Conservation (phyloP, 2,888 invertebrate genomes). For the Iselma pallidipennis region DNA sequence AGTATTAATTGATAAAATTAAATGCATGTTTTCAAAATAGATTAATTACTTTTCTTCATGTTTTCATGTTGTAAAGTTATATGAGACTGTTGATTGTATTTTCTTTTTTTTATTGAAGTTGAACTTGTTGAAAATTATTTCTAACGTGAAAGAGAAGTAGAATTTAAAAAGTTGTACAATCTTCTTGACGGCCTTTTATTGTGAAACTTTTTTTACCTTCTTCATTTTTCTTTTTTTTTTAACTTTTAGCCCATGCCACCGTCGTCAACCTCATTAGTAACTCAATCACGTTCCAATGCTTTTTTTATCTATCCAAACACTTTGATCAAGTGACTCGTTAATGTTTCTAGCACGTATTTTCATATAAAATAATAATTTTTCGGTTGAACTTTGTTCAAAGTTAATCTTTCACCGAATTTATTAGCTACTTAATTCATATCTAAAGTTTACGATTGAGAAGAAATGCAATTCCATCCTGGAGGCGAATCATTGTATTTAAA, state of each 20-base stretch:
- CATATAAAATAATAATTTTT: conserved; percentile 5
- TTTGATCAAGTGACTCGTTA: conserved; percentile 18
- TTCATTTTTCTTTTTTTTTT: neutral
- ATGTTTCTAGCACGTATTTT: conserved; percentile 17
- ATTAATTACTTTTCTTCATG: neutral
- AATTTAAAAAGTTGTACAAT: conserved; percentile 1
- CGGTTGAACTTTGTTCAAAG: neutral
- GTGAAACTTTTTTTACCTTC: neutral
- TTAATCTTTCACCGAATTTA: neutral
- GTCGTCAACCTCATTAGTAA: conserved; percentile 1
- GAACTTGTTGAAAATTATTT: conserved; percentile 1
- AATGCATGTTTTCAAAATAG: neutral
- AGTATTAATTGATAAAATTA: neutral
- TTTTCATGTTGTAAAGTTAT: neutral
- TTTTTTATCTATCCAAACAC: conserved; percentile 18
- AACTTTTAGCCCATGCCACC: neutral
- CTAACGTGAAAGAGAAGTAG: neutral
- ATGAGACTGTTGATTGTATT: neutral
- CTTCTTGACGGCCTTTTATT: neutral
- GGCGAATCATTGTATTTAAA: too few relatives aligned
- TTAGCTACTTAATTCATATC: neutral
- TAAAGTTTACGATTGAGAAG: too few relatives aligned
- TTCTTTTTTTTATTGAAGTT: neutral
- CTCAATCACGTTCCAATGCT: conserved; percentile 13
- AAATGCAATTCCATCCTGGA: too few relatives aligned